Conservation (phyloP, 2,113 vertebrate genomes). For the Climacteris rufus region DNA sequence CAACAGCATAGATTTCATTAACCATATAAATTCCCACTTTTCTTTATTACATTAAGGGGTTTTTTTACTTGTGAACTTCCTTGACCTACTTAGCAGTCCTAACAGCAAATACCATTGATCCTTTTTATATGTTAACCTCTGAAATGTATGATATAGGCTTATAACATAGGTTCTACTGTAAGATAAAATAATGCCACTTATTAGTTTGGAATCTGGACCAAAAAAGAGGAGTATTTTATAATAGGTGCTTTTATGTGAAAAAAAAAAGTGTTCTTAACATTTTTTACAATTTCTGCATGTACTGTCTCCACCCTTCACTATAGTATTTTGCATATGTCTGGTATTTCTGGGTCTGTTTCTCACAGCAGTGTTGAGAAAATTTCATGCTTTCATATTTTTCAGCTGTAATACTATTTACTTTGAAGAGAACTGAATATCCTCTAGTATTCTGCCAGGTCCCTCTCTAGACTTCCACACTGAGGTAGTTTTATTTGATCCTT, state of each 20-base stretch:
- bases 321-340: background rate
- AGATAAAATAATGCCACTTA: background rate
- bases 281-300: background rate
- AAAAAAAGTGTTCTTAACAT: background rate
- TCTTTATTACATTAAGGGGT: background rate
- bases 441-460: constrained; percentile 2
- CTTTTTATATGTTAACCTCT: background rate
- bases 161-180: background rate
- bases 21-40: background rate
- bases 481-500: constrained; percentile 53
- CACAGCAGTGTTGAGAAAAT: constrained; percentile 41
- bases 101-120: background rate
- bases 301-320: background rate
- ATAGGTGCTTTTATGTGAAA: background rate
- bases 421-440: constrained; percentile 29
- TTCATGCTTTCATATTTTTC: constrained; percentile 52
- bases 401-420: constrained; percentile 49
- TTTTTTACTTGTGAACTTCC: background rate
- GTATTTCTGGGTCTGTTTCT: constrained; percentile 28
- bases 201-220: background rate
- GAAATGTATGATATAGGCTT: background rate
- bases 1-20: background rate
- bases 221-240: background rate
- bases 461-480: constrained; percentile 25
- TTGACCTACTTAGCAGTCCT: background rate